Base-by-base conservation (phyloP, 2,888 invertebrate species). In the Aelia acuminata region DNA sequence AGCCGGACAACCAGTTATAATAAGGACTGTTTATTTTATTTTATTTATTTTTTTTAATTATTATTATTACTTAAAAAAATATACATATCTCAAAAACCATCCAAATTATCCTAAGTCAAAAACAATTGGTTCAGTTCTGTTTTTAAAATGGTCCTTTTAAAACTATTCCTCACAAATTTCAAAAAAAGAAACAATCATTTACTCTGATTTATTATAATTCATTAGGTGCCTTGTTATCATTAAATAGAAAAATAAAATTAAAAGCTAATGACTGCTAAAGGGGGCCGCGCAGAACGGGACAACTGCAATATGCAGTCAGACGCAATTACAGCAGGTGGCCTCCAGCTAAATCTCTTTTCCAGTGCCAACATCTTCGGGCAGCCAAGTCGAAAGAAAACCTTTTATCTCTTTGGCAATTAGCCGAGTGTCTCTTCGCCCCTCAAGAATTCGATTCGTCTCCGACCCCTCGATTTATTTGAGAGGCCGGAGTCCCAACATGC, bases 371-470 rank as follows among this genome's bases (percentile, higher is more conserved):
- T 35, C 31, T 70, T 35, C 63, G 63, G 63, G 31, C 63, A 70
- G 63, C 8, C 8, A 70, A 70, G 63, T n/a, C 63, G 2, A 70
- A 70, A 70, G 63, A 70, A 70, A 70, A 0, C 63, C 63, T 31
- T 70, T 70, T 70, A 70, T 70, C 63, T 70, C 63, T 70, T 70
- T 35, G 35, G 35, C 63, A 70, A 70, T 70, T 70, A 70, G 31
- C 35, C 63, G 63, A 35, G 63, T 70, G 63, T 70, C 63, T 35
- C 35, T 70, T 35, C 63, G 20, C 35, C 63, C 18, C 63, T 35
- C 7, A 70, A 35, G 63, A 70, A 70, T 70, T 31, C 63, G 18
- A 35, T 31, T 18, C 35, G 31, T 35, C 63, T 26, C 18, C 35
- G 63, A 18, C 63, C 3, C 13, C 31, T 31, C 31, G 63, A 63